Percentiles rank a stretch among this genome's conserved stretches.
Conservation (phyloP, 2,113 vertebrate genomes). For the Coryphaenoides rupestris region DNA sequence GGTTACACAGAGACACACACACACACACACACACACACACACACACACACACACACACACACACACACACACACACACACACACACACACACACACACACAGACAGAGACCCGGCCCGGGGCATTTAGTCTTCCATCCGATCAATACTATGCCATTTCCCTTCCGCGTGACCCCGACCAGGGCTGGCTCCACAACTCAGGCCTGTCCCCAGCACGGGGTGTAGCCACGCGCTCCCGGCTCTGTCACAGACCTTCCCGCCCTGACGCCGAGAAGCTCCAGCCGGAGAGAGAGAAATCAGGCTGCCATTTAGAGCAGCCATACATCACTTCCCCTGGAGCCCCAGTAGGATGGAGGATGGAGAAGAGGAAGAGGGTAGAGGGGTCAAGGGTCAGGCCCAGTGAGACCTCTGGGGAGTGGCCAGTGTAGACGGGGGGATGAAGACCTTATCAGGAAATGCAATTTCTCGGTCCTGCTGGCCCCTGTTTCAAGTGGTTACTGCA, state of each 20-base stretch:
- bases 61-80: too few relatives aligned
- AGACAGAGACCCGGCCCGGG: background rate
- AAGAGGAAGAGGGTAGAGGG: slow-evolving; percentile 13
- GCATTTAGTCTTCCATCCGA: slow-evolving; percentile 28
- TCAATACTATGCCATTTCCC: slow-evolving; percentile 56
- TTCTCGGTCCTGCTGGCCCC: slow-evolving; percentile 16
- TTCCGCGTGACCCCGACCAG: background rate
- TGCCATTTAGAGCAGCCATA: slow-evolving; percentile 44
- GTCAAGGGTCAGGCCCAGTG: slow-evolving; percentile 51
- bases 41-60: too few relatives aligned
- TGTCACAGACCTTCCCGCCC: slow-evolving; percentile 35
- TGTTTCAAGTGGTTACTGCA: slow-evolving; percentile 33
- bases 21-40: too few relatives aligned
- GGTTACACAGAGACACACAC: too few relatives aligned
- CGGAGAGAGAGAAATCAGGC: slow-evolving; percentile 27
- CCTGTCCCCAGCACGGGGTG: slow-evolving; percentile 27
- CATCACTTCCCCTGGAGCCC: slow-evolving; percentile 17
- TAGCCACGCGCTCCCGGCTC: slow-evolving; percentile 21
- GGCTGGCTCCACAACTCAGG: slow-evolving; percentile 32
- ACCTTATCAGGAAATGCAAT: slow-evolving; percentile 34
- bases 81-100: too few relatives aligned
- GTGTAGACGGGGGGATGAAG: background rate
- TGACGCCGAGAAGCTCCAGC: slow-evolving; percentile 43
- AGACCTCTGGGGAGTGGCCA: slow-evolving; percentile 18
- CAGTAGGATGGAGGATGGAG: slow-evolving; percentile 19